phyloP scores from a whole-genome alignment of 2,797 vertebrate species.

The Pseudochirops corinnae region DNA sequence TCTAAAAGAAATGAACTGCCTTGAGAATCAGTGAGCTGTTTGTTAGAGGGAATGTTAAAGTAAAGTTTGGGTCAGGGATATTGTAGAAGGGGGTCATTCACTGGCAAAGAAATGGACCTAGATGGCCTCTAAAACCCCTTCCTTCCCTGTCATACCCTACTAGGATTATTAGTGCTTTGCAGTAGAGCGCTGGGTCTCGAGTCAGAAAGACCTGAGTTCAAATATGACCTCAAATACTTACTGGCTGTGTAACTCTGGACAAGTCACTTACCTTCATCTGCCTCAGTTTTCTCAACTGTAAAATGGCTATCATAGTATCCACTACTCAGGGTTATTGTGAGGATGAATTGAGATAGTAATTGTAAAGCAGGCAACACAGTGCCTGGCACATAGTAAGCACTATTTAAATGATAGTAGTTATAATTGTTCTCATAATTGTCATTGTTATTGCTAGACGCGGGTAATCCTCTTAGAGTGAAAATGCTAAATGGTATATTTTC shows the following conservation, averaged over 20 bases:
- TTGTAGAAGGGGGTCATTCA: background rate
- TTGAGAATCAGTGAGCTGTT: background rate
- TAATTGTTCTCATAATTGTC: background rate
- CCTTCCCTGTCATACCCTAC: background rate
- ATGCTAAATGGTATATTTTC: constrained; percentile 5
- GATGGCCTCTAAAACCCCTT: background rate
- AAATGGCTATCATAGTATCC: background rate
- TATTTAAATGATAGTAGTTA: background rate
- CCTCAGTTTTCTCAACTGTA: background rate
- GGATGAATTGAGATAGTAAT: background rate
- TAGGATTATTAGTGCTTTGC: background rate
- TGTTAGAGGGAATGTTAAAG: background rate
- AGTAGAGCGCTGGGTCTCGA: background rate
- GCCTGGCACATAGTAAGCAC: background rate
- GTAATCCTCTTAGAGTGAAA: constrained; percentile 23
- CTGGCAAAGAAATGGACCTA: background rate
- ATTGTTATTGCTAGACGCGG: constrained; percentile 28
- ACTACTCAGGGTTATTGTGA: background rate
- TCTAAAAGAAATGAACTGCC: background rate
- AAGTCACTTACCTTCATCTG: background rate
- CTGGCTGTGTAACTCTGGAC: background rate
- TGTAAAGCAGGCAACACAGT: background rate
- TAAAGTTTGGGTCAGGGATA: background rate
- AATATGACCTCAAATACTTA: background rate
- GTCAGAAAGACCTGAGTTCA: background rate